Base-by-base conservation (phyloP, 2,113 vertebrate genomes). In the Rhynchopsitta pachyrhyncha region DNA sequence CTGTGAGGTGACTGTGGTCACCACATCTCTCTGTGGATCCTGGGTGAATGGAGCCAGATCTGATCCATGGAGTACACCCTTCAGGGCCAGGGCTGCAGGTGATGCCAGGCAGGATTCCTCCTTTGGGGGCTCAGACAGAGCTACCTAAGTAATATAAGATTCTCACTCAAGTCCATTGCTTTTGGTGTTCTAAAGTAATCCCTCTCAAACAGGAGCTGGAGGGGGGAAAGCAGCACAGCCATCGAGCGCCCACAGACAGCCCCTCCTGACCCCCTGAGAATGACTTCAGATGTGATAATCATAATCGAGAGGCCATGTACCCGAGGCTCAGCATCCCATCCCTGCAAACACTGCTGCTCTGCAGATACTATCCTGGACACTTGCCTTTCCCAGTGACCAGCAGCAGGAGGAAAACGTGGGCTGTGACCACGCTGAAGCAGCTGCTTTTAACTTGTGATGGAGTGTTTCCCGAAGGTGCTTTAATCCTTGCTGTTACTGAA, bases 51-150 rank as follows among this genome's bases (percentile, higher is more conserved):
- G 3, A 17, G 41, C 71, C 1, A 2, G 7, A 55, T 24, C 17
- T 0, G 13, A n/a, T 13, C 20, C 4, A 4, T 1, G 0, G 33
- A n/a, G 79, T 0, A 59, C 4, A 0, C 0, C 2, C 7, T 33
- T 29, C 22, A 35, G 50, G 28, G 74, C 18, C 7, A 71, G 59
- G 39, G 28, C 78, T 44, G 76, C 2, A 10, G 39, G 42, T 39
- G 2, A 24, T 4, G 44, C 66, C 41, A 6, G 9, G 9, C 2
- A 0, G 9, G 42, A 33, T 20, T 52, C 53, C 69, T 57, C 55
- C 17, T 17, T 13, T 14, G n/a, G 23, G 0, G 10, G 31, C 62
- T 31, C 55, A 1, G 4, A 4, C 0, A 10, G n/a, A 39, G 74
- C 46, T 35, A 10, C 69, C 64, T 4, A 0, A 27, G 71, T 57